Percentiles rank a stretch among this genome's conserved stretches.
Evolutionary conservation across 2,797 vertebrate genomes (phyloP).

Genomic region (Lutjanus argentimaculatus): DNA sequence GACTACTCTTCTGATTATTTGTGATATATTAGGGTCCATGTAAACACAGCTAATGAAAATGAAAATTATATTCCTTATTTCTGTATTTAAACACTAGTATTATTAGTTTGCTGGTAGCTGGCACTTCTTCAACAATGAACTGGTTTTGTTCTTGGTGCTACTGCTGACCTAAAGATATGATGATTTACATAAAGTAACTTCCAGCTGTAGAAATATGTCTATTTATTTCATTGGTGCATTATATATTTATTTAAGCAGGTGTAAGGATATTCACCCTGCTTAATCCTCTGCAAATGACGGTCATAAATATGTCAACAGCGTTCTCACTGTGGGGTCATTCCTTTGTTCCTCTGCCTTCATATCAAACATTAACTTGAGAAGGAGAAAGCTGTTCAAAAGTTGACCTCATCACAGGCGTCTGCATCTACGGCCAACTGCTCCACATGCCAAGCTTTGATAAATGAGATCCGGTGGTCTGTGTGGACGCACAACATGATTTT

Average conservation of each 20-base stretch:
- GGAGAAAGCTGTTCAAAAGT: neutral
- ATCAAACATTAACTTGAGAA: neutral
- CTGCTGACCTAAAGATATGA: neutral
- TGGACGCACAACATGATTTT: neutral
- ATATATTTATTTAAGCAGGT: neutral
- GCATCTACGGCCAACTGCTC: neutral
- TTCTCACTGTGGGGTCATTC: neutral
- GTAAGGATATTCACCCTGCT: neutral
- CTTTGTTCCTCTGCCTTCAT: neutral
- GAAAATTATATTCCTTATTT: neutral
- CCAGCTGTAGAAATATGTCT: neutral
- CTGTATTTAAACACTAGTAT: neutral
- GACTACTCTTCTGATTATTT: too few relatives aligned
- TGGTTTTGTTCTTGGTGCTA: neutral
- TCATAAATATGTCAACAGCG: neutral
- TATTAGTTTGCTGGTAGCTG: neutral
- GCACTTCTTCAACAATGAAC: neutral
- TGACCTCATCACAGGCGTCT: neutral
- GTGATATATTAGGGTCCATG: too few relatives aligned
- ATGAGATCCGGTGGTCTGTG: neutral
- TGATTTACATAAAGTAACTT: neutral
- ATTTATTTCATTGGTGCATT: too few relatives aligned
- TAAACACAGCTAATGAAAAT: neutral
- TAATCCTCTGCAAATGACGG: neutral
- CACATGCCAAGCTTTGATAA: neutral